Base-by-base conservation (phyloP, 2,113 vertebrate genomes). In the Platichthys flesus region DNA sequence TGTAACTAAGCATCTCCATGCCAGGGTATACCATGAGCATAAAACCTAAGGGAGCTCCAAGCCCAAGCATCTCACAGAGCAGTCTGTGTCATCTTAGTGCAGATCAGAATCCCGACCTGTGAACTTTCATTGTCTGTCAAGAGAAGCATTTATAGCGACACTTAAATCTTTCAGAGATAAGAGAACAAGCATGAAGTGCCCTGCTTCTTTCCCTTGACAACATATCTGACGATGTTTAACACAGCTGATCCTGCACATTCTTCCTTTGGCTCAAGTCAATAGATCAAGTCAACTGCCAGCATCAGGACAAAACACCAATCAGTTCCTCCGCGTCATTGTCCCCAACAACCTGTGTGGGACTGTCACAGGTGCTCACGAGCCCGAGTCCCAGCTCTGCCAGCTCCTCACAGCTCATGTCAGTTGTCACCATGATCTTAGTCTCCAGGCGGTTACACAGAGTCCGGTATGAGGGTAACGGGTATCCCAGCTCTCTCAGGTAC, bases 371-470 rank as follows among this genome's bases (percentile, higher is more conserved):
- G 7, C 93, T 81, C 84, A 95, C 93, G 75, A 95, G 92, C 12
- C 93, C 94, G 51, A 95, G 85, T 56, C 93, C 88, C 24, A 95
- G 88, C 79, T 95, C 93, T 0, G 93, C 93, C 74, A 95, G 85
- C 74, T 94, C 92, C 67, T 95, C 94, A 5, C 93, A 92, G 82
- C 90, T 93, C 91, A 95, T 93, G 67, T 91, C 90, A 0, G 92
- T 87, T 0, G 91, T 92, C 68, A 93, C 91, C 91, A 94, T 91
- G 76, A 95, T 93, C 86, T 94, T 95, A 37, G 94, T 94, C 85
- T 95, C 93, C 60, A 95, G 77, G 21, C 95, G 92, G 79, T 95
- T 95, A 77, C 94, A 95, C 9, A 95, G 84, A 21, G 95, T 95
- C 82, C 94, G 90, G 75, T 95, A 95, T 9, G 95, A 95, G 54